Evolutionary conservation across 1,140 invertebrate genomes (phyloP).

Genomic region (Zelostemma sp.): DNA sequence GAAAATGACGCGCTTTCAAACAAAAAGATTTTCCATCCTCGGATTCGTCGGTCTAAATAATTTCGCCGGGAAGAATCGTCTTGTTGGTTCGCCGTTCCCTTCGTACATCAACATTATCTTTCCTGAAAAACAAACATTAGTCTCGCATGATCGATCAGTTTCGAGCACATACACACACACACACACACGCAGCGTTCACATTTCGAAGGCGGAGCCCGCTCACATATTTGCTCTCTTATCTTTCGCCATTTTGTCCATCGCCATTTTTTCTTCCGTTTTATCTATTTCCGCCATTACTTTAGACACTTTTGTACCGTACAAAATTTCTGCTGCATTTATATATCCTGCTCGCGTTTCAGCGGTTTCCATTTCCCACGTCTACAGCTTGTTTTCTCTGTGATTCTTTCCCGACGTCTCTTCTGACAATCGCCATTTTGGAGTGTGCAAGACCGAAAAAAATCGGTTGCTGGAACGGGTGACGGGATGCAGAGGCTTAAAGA

Average conservation of each 20-base stretch:
- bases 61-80: not conserved
- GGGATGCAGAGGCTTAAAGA: conserved; percentile 59
- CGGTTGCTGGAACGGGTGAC: conserved; percentile 48
- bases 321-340: not conserved
- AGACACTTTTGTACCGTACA: not conserved
- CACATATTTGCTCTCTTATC: conserved; percentile 12
- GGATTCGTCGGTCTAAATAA: not conserved
- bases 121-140: conserved; percentile 5
- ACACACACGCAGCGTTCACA: conserved; percentile 18
- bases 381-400: no score
- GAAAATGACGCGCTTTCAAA: not conserved
- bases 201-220: conserved; percentile 15
- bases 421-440: conserved; percentile 20
- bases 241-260: not conserved
- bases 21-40: not conserved
- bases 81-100: not conserved
- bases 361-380: not conserved
- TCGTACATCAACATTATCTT: conserved; percentile 4
- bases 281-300: conserved; percentile 8
- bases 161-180: conserved; percentile 11
- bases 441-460: conserved; percentile 21
- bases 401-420: conserved; percentile 2
- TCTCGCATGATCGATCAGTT: conserved; percentile 9
- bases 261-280: conserved; percentile 1
- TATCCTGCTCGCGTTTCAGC: not conserved